These are phyloP conservation scores for Festucalex cinctus DNA, from an alignment of 2,113 vertebrate genomes.

Conservation along the genomic window DNA sequence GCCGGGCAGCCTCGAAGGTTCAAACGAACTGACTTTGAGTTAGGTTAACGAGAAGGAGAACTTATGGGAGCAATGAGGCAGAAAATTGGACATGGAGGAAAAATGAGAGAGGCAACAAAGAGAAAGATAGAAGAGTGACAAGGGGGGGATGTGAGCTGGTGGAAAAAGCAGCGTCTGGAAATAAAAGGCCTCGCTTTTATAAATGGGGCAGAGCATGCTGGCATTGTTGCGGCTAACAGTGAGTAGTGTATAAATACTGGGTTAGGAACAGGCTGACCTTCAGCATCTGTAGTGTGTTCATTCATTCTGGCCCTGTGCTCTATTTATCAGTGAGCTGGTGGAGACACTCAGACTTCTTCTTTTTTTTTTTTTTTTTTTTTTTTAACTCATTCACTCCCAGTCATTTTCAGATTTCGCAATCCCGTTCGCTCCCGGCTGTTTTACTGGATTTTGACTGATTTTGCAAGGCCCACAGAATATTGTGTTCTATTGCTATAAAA, in stretches of 20 bases:
- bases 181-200: slow-evolving; percentile 37
- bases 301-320: slow-evolving; percentile 57
- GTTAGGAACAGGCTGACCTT: slow-evolving; percentile 57
- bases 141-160: slow-evolving; percentile 24
- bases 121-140: slow-evolving; percentile 5
- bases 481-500: too few species aligned
- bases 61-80: slow-evolving; percentile 69
- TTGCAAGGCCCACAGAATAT: too few species aligned
- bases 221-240: slow-evolving; percentile 56
- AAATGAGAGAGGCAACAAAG: slow-evolving; percentile 34
- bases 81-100: slow-evolving; percentile 62
- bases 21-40: slow-evolving; percentile 62
- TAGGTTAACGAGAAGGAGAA: slow-evolving; percentile 65
- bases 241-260: slow-evolving; percentile 52
- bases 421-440: too few species aligned
- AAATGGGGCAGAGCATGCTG: slow-evolving; percentile 56
- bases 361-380: too few species aligned
- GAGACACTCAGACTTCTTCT: too few species aligned
- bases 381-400: too few species aligned
- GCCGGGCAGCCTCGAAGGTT: slow-evolving; percentile 56
- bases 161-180: slow-evolving; percentile 50
- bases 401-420: too few species aligned
- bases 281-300: slow-evolving; percentile 54
- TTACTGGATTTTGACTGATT: too few species aligned
- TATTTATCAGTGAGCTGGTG: slow-evolving; percentile 58